These are phyloP conservation scores for Mirza zaza DNA, from an alignment of 2,113 vertebrate species.

Conservation along the genomic window DNA sequence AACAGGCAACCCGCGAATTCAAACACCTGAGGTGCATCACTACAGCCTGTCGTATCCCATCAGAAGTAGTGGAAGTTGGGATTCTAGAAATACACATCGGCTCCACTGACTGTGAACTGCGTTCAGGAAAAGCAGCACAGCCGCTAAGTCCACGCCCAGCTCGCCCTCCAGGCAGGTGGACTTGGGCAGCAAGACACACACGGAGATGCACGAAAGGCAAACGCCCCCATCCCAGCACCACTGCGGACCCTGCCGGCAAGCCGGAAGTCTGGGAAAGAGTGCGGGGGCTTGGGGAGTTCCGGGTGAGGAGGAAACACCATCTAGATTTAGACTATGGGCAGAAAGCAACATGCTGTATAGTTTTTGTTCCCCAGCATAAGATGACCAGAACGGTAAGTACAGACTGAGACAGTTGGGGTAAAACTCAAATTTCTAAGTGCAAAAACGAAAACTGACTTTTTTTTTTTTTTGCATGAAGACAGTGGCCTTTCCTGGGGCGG, in stretches of 20 bases:
- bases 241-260: background rate
- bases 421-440: background rate
- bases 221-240: accelerated
- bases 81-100: background rate
- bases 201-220: background rate
- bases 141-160: accelerated
- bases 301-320: accelerated
- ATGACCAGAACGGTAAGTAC: background rate
- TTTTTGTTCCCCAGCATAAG: no score
- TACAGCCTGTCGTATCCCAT: accelerated
- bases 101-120: accelerated
- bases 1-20: accelerated
- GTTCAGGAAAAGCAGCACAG: background rate
- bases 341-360: background rate
- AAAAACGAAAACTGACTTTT: background rate
- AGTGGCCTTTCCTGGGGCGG: background rate
- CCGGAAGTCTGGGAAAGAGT: background rate
- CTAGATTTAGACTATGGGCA: background rate
- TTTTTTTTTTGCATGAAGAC: background rate
- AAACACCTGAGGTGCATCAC: accelerated
- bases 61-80: accelerated
- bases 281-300: background rate
- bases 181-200: accelerated
- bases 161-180: accelerated
- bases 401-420: background rate